Evolutionary conservation across 2,113 vertebrate species (phyloP).

Genomic region (Lagopus leucura): DNA sequence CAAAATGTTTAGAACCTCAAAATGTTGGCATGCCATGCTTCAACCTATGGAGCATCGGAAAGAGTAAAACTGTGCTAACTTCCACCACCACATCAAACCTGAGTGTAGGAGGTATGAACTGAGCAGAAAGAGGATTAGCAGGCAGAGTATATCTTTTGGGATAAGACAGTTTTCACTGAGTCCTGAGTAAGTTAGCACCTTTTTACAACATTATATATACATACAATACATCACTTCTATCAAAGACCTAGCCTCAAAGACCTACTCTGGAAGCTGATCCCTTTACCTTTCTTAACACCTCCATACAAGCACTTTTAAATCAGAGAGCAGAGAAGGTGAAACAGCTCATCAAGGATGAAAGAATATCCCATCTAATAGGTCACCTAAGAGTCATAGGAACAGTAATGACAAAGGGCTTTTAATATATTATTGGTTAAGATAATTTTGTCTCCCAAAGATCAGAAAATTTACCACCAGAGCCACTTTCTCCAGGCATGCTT

Average conservation of each 20-base stretch:
- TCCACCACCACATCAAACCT: background rate
- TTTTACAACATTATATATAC: background rate
- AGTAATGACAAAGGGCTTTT: background rate
- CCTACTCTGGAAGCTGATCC: background rate
- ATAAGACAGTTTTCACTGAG: accelerated
- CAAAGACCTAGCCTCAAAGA: background rate
- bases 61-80: background rate
- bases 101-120: accelerated
- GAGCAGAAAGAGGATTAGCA: background rate
- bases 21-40: background rate
- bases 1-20: background rate
- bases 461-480: background rate
- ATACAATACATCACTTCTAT: background rate
- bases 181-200: background rate
- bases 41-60: background rate
- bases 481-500: background rate
- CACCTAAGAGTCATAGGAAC: background rate
- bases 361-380: background rate
- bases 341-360: background rate
- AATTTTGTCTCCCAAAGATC: background rate
- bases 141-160: background rate
- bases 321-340: background rate
- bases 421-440: background rate
- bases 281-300: background rate
- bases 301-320: background rate